These are phyloP conservation scores for Corvus moneduloides DNA, from an alignment of 2,113 vertebrate species.

Conservation along the genomic window DNA sequence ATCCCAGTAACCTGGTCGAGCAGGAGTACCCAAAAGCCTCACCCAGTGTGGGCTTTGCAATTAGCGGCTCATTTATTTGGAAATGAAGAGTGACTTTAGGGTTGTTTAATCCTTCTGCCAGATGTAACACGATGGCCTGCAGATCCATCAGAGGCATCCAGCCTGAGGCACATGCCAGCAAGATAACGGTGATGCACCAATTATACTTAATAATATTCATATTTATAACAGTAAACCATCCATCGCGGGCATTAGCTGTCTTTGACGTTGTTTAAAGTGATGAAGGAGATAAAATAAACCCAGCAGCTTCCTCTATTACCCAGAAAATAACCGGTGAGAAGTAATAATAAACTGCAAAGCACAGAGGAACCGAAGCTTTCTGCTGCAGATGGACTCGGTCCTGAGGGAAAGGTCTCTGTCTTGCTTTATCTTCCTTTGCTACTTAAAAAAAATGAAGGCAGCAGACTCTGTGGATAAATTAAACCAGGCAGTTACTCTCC, in stretches of 20 bases:
- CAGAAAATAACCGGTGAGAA: not conserved
- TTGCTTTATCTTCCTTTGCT: not conserved
- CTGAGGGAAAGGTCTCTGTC: not conserved
- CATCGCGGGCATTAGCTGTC: not conserved
- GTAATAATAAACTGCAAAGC: not conserved
- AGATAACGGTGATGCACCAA: not conserved
- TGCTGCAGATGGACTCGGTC: not conserved
- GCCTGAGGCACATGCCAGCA: rapidly evolving
- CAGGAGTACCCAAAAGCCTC: not conserved
- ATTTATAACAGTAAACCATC: not conserved
- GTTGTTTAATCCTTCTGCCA: not conserved
- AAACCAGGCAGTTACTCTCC: not conserved
- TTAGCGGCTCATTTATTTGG: not conserved
- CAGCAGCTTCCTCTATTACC: not conserved
- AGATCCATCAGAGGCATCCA: not conserved
- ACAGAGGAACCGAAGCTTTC: not conserved
- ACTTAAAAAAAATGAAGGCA: not conserved
- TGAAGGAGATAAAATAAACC: not conserved
- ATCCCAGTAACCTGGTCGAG: not conserved
- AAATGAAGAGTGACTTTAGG: not conserved
- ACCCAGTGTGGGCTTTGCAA: not conserved
- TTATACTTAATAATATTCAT: not conserved
- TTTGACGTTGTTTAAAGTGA: not conserved
- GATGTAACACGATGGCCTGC: rapidly evolving
- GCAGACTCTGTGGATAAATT: not conserved